phyloP scores from a whole-genome alignment of 2,113 vertebrate species.

The Empidonax traillii region DNA sequence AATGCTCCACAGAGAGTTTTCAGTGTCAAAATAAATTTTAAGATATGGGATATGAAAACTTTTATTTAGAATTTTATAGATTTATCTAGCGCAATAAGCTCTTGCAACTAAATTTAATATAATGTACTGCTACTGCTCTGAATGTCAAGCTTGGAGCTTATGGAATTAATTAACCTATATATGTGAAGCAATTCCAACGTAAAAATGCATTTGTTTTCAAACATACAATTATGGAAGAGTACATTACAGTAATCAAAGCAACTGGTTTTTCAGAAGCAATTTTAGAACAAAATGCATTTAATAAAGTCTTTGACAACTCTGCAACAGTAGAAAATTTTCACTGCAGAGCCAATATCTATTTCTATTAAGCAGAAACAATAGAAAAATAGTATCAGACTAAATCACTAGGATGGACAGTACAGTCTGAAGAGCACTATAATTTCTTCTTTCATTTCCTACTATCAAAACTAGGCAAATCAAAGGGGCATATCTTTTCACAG shows the following conservation, averaged over 20 bases:
- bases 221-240: neutral
- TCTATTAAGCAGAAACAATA: neutral
- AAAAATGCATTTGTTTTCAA: conserved; percentile 19
- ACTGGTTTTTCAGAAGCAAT: conserved; percentile 8
- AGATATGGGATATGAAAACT: neutral
- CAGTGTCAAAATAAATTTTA: neutral
- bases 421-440: neutral
- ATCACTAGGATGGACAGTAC: neutral
- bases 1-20: neutral
- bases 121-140: neutral
- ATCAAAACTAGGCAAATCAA: neutral
- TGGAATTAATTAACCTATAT: neutral
- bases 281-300: conserved; percentile 11
- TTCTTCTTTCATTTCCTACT: neutral
- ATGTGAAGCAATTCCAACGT: neutral
- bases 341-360: neutral
- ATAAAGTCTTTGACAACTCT: neutral
- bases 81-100: neutral
- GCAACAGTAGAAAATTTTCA: neutral
- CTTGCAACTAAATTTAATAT: neutral
- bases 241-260: neutral
- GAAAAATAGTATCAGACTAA: neutral
- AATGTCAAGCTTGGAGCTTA: neutral
- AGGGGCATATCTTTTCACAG: neutral
- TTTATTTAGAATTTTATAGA: conserved; percentile 1